Conservation (phyloP, 2,113 vertebrate genomes). For the Hirundichthys speculiger region DNA sequence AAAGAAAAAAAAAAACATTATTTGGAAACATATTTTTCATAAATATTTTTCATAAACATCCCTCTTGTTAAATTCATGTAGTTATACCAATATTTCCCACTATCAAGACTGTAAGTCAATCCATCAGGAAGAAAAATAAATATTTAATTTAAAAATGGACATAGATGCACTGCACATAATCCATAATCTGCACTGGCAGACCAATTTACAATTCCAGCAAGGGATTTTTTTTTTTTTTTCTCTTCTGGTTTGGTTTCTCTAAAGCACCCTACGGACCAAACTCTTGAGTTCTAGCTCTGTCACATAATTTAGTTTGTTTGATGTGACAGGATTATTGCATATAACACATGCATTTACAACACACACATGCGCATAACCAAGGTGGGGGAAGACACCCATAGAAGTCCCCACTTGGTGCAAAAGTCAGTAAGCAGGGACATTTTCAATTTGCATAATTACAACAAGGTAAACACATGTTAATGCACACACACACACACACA, state of each 20-base stretch:
- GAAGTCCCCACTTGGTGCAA: conserved; percentile 40
- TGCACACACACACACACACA: background rate
- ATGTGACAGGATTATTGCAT: conserved; percentile 43
- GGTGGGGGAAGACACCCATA: conserved; percentile 37
- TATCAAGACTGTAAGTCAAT: background rate
- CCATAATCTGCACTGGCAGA: conserved; percentile 15
- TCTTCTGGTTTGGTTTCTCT: conserved; percentile 19
- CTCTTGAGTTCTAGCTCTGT: conserved; percentile 43
- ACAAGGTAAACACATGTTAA: conserved; percentile 12
- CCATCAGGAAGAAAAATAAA: background rate
- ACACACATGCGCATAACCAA: too few relatives aligned
- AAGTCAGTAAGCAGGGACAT: conserved; percentile 40
- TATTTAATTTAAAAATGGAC: conserved; percentile 7
- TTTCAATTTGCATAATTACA: conserved; percentile 60
- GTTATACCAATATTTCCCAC: background rate
- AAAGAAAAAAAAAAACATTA: too few relatives aligned
- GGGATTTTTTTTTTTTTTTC: too few relatives aligned
- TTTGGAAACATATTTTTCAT: too few relatives aligned
- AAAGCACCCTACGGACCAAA: conserved; percentile 24
- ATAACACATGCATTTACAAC: background rate
- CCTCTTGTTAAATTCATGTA: background rate
- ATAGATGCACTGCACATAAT: background rate
- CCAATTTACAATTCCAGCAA: conserved; percentile 58
- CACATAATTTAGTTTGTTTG: conserved; percentile 47
- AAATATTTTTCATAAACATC: too few relatives aligned